Evolutionary conservation across 92 coral and sea anemone genomes (phyloP).

Genomic region (Hydrozoanthus gracilis): DNA sequence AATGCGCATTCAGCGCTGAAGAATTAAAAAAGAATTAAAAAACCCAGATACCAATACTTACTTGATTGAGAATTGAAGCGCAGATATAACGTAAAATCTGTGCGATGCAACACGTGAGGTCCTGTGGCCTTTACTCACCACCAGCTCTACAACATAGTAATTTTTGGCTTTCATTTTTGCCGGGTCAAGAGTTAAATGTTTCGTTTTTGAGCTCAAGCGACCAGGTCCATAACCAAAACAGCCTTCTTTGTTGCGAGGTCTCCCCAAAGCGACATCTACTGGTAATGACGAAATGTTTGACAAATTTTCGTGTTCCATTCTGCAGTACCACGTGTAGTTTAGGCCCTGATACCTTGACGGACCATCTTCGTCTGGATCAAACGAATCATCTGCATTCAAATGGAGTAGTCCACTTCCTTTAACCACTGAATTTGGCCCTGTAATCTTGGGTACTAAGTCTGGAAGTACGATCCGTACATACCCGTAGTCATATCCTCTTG

Average conservation of each 20-base stretch:
- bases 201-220: constrained; percentile 57
- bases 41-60: constrained; percentile 28
- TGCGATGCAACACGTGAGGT: constrained; percentile 56
- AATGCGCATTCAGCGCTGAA: too few relatives aligned
- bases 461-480: constrained; percentile 70
- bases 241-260: constrained; percentile 70
- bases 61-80: constrained; percentile 72
- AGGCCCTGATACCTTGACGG: constrained; percentile 44
- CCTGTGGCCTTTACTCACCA: constrained; percentile 64
- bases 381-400: constrained; percentile 68
- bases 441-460: constrained; percentile 63
- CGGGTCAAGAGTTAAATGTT: constrained; percentile 48
- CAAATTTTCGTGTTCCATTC: constrained; percentile 69
- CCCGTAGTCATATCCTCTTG: constrained; percentile 72
- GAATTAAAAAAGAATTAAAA: not conserved
- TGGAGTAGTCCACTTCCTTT: constrained; percentile 67
- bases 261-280: constrained; percentile 54
- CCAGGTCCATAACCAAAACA: constrained; percentile 90
- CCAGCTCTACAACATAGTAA: constrained; percentile 64
- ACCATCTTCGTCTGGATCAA: constrained; percentile 64
- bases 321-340: constrained; percentile 74
- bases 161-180: constrained; percentile 53
- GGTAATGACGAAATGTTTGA: constrained; percentile 58
- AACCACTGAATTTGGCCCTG: constrained; percentile 55
- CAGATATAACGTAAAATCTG: constrained; percentile 61